Percentiles rank a stretch among this genome's conserved stretches.
Conservation (phyloP, 2,888 invertebrate genomes). For the Drosophila tripunctata region DNA sequence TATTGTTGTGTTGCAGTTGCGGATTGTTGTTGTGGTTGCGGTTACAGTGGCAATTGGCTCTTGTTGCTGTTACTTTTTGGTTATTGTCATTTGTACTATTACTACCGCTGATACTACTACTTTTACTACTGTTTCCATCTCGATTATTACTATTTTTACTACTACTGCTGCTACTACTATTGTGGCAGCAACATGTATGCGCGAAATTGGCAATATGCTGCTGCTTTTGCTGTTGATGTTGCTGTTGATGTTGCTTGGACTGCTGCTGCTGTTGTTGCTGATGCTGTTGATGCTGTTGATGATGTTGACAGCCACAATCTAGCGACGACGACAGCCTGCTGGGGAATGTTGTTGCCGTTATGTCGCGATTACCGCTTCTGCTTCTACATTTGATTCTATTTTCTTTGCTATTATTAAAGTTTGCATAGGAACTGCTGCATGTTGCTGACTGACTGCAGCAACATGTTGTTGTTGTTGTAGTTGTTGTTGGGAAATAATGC, state of each 20-base stretch:
- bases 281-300: conserved; percentile 17
- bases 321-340: conserved; percentile 25
- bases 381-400: conserved; percentile 7
- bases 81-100: conserved; percentile 69
- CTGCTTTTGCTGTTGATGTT: conserved; percentile 15
- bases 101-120: conserved; percentile 58
- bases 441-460: conserved; percentile 43
- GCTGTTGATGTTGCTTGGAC: too few species aligned
- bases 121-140: conserved; percentile 12
- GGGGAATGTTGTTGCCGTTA: conserved; percentile 51
- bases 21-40: conserved; percentile 15
- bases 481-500: conserved; percentile 38
- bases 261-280: conserved; percentile 21
- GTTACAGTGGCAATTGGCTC: conserved; percentile 25
- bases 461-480: conserved; percentile 52
- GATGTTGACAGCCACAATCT: conserved; percentile 35
- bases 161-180: neutral
- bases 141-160: conserved; percentile 6
- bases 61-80: conserved; percentile 54
- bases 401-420: conserved; percentile 4
- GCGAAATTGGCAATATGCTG: conserved; percentile 16
- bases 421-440: conserved; percentile 10
- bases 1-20: conserved; percentile 23
- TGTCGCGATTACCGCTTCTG: conserved; percentile 18
- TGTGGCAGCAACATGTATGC: conserved; percentile 34